Conservation (phyloP, 37 sponge, comb jelly and placozoan genomes). For the Theonella swinhoei region DNA sequence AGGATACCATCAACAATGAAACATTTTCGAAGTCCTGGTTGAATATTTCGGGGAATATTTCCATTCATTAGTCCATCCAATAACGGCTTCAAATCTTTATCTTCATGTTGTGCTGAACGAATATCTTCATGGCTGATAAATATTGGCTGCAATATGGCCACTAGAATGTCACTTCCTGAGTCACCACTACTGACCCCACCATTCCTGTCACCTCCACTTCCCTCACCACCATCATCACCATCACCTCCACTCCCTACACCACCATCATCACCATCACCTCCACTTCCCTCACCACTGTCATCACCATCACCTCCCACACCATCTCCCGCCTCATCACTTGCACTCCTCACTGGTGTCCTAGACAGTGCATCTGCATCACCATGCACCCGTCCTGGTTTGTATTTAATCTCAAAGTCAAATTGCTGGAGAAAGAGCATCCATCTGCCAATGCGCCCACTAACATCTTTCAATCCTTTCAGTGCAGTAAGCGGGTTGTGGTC, state of each 20-base stretch:
- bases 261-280: not conserved
- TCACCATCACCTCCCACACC: not conserved
- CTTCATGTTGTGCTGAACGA: no score
- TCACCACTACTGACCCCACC: not conserved
- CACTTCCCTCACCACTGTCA: not conserved
- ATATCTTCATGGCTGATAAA: no score
- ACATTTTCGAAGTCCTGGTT: not conserved
- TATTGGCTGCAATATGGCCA: no score
- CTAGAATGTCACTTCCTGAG: no score
- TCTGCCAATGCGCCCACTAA: constrained; percentile 15
- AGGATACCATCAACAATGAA: not conserved
- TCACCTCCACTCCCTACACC: no score
- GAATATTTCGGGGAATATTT: no score
- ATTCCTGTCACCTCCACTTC: not conserved
- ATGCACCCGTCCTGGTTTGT: constrained; percentile 28
- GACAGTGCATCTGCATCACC: constrained; percentile 43
- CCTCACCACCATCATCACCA: no score
- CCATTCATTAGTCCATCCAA: no score
- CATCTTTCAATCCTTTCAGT: constrained; percentile 20
- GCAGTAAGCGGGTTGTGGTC: constrained; percentile 44
- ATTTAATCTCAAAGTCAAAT: constrained; percentile 24
- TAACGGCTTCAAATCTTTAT: no score
- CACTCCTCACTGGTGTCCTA: not conserved
- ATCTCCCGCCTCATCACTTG: not conserved
- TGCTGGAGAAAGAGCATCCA: constrained; percentile 49